Evolutionary conservation across 1,140 invertebrate genomes (phyloP), one percentile per base, ranked within the genome.

Genomic region (Cydia fagiglandana): DNA sequence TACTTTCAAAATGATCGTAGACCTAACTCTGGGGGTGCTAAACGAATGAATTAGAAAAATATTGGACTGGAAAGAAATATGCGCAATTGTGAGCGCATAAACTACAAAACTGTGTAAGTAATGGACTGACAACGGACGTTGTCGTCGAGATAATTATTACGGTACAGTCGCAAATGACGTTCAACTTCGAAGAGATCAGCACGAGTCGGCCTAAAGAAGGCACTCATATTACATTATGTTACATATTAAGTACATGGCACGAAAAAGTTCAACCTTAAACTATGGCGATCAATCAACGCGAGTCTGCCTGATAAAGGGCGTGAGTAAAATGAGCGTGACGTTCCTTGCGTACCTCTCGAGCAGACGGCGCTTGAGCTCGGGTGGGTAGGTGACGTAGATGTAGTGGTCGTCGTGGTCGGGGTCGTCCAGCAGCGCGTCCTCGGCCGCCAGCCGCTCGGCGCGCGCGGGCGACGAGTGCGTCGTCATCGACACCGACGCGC

Each of bases 351-450:
- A 97, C 96, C 96, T 97, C 93, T 97, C 96, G 75, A 97, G 94
- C 79, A 97, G 94, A 73, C 96, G 94, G 81, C 96, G 94, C 89
- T 97, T 97, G 47, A 97, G 93, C 90, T 97, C 96, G 13, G 96
- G 96, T 73, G 96, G 96, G 93, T 97, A 97, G 68, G 96, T 96
- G 77, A 97, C 96, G 89, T 97, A 97, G 80, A 97, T 97, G 89
- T 97, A 97, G 87, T 97, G 96, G 90, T 96, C 91, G 89, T 94
- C 94, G 88, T 94, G 88, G 84, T 94, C 83, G 76, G 87, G 74
- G 83, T 93, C 86, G 76, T 93, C 92, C 24, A 90, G 87, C 81
- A 90, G 85, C 74, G 85, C 89, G 76, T 93, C 93, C 50, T 93
- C 92, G 75, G 86, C 80, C 77, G 88, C 84, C 74, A 91, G 88